Percentiles rank a stretch among this genome's conserved stretches.
Conservation (phyloP, 2,113 vertebrate species). For the Urocynchramus pylzowi region DNA sequence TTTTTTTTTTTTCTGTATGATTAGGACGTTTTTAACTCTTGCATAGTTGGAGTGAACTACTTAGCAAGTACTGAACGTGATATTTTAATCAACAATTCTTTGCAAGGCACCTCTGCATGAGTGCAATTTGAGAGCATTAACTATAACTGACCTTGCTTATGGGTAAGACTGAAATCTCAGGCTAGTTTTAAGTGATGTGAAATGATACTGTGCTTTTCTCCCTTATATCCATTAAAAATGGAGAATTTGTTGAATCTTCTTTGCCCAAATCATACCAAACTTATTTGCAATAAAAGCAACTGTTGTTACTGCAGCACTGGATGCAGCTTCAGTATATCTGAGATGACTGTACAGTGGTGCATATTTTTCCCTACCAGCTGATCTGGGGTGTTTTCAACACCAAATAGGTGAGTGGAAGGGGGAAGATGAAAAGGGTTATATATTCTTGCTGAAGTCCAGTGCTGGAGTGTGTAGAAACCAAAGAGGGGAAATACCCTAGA, state of each 20-base stretch:
- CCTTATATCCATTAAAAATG: background rate
- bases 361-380: background rate
- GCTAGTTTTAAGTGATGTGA: background rate
- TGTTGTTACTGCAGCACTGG: background rate
- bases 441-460: background rate
- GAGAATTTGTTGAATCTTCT: background rate
- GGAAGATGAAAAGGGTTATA: background rate
- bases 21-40: constrained; percentile 48
- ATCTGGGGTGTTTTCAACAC: background rate
- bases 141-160: background rate
- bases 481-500: background rate
- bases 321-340: background rate
- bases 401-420: background rate
- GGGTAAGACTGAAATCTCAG: background rate
- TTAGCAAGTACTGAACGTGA: background rate
- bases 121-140: background rate
- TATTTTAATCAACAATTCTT: background rate
- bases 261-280: background rate
- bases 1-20: constrained; percentile 24
- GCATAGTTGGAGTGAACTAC: background rate
- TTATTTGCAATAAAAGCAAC: background rate
- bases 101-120: background rate
- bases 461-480: background rate
- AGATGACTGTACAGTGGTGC: background rate
- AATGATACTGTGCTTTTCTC: background rate